phyloP scores from a whole-genome alignment of 1,140 invertebrate species.

The Eubasilissa regina region DNA sequence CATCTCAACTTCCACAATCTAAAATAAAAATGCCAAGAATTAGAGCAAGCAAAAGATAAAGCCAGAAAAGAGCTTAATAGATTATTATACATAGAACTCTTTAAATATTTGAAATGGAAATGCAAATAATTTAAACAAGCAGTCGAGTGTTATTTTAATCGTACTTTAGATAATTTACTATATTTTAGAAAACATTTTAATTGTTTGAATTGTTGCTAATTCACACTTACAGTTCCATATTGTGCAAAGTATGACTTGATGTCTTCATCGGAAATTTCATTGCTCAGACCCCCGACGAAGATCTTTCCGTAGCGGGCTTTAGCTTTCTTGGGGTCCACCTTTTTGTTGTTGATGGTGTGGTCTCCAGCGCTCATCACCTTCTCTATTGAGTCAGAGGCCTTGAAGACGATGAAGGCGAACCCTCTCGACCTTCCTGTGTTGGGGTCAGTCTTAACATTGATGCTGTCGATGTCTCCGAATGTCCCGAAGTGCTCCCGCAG shows the following conservation, averaged over 20 bases:
- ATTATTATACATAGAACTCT: no score
- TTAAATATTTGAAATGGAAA: no score
- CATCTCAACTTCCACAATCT: constrained; percentile 96
- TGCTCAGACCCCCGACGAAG: constrained; percentile 93
- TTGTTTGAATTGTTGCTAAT: neutral
- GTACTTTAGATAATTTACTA: neutral
- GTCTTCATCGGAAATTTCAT: constrained; percentile 92
- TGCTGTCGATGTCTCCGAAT: constrained; percentile 93
- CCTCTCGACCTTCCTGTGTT: constrained; percentile 91
- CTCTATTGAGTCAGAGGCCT: constrained; percentile 88
- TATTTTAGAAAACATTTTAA: neutral
- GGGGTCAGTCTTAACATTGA: constrained; percentile 94
- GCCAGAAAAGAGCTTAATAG: neutral
- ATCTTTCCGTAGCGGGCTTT: constrained; percentile 95
- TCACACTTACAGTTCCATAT: constrained; percentile 86
- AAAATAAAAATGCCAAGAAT: constrained; percentile 65
- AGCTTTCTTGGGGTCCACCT: constrained; percentile 95
- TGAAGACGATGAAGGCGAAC: constrained; percentile 97
- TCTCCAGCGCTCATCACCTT: constrained; percentile 90
- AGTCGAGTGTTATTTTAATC: no score
- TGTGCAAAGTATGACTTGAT: constrained; percentile 93
- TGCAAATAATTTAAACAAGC: no score
- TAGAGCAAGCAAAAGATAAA: neutral
- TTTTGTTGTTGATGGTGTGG: constrained; percentile 94
- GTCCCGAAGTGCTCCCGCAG: constrained; percentile 91